Percentiles rank a stretch among this genome's conserved stretches.
Evolutionary conservation across 2,888 invertebrate species (phyloP).

Genomic region (Malthinus seriepunctatus): DNA sequence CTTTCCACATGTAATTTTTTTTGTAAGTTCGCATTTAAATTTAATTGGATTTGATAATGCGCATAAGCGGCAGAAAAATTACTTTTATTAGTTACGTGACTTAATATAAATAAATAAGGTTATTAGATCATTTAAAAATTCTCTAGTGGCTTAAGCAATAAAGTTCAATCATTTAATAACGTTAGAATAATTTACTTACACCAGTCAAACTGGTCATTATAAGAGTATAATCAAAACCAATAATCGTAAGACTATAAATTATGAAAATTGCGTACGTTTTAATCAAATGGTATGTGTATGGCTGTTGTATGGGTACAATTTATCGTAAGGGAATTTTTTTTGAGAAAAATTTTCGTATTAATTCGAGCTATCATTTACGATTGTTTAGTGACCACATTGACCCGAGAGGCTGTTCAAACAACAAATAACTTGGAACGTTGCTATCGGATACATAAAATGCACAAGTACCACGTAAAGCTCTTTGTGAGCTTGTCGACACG

Average conservation of each 20-base stretch:
- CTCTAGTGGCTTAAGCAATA: constrained; percentile 1
- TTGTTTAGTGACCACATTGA: constrained; percentile 29
- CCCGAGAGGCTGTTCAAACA: constrained; percentile 26
- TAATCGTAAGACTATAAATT: constrained; percentile 7
- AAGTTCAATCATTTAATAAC: constrained; percentile 10
- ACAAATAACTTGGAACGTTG: constrained; percentile 28
- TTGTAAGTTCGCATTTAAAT: too few relatives aligned
- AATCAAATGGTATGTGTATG: neutral
- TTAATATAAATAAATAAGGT: constrained; percentile 3
- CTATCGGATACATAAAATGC: constrained; percentile 40
- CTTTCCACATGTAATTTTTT: constrained; percentile 1
- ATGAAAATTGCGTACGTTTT: constrained; percentile 2
- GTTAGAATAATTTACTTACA: constrained; percentile 14
- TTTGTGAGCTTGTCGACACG: constrained; percentile 34
- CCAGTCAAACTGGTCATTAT: constrained; percentile 9
- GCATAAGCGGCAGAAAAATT: too few relatives aligned
- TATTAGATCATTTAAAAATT: constrained; percentile 1
- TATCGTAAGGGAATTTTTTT: too few relatives aligned
- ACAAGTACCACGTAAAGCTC: constrained; percentile 40
- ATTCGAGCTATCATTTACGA: constrained; percentile 15
- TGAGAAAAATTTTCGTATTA: too few relatives aligned
- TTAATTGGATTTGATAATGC: too few relatives aligned
- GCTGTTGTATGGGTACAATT: too few relatives aligned
- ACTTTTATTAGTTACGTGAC: neutral
- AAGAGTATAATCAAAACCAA: neutral